A percentile compares a stretch with the other conserved stretches of the same genome.
Conservation (phyloP, 2,797 vertebrate genomes). For the Morus bassanus region DNA sequence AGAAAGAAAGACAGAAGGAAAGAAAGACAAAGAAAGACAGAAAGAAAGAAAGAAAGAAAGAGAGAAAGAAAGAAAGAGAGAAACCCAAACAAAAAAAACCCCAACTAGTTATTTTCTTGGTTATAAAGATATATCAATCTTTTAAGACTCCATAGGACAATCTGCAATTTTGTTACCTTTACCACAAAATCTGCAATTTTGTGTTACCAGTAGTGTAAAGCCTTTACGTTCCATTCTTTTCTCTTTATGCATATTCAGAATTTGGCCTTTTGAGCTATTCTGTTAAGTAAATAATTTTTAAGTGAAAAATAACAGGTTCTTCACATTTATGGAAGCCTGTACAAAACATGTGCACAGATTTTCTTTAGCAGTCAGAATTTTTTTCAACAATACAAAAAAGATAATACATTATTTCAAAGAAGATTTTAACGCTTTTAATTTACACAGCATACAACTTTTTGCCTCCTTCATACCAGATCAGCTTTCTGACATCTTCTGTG, state of each 20-base stretch:
- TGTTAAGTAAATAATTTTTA: not conserved
- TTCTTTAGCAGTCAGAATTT: not conserved
- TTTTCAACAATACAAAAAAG: not conserved
- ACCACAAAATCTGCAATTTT: not conserved
- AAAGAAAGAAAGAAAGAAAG: no score
- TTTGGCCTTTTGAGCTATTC: not conserved
- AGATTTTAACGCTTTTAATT: not conserved
- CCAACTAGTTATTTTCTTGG: not conserved
- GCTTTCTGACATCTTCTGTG: conserved; percentile 77
- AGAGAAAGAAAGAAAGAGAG: no score
- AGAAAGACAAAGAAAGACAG: no score
- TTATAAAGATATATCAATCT: not conserved
- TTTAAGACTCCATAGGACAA: not conserved
- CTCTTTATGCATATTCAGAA: not conserved
- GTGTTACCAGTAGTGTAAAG: not conserved
- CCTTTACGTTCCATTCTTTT: not conserved
- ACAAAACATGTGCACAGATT: not conserved
- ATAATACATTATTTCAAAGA: not conserved
- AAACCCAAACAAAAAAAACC: fast-evolving
- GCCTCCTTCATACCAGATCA: conserved; percentile 80
- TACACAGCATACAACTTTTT: not conserved
- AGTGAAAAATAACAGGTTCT: not conserved
- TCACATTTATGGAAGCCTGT: not conserved
- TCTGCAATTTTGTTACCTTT: not conserved
- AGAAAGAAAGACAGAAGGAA: not conserved